Conservation (phyloP, 30 jellyfish, hydroid and myxozoan genomes). For the Phacellophora camtschatica region DNA sequence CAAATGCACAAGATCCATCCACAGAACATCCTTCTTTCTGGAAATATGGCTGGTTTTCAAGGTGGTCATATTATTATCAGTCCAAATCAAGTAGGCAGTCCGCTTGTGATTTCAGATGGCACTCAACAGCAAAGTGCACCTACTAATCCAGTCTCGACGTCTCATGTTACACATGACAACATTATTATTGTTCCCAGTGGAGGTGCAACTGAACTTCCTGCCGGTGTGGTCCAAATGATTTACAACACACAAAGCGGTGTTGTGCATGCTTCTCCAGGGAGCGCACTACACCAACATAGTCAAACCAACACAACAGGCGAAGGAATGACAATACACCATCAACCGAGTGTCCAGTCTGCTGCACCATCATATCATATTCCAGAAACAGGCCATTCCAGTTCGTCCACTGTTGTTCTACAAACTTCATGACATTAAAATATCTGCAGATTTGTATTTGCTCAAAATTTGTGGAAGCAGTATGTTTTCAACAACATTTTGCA, state of each 20-base stretch:
- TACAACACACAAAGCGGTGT: constrained; percentile 70
- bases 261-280: constrained; percentile 71
- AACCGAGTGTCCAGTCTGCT: constrained; percentile 22
- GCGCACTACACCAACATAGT: constrained; percentile 16
- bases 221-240: constrained; percentile 85
- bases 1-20: constrained; percentile 97
- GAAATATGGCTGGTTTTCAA: constrained; percentile 72
- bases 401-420: constrained; percentile 4
- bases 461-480: neutral
- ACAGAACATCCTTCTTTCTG: constrained; percentile 92
- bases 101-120: constrained; percentile 72
- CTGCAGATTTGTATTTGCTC: neutral
- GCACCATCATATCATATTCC: constrained; percentile 18
- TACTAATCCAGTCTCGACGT: neutral
- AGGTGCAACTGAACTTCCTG: constrained; percentile 48
- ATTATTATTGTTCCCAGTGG: constrained; percentile 71
- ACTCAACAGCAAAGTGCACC: constrained; percentile 15
- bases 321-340: constrained; percentile 56
- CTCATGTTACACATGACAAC: constrained; percentile 72
- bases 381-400: neutral
- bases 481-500: too few species aligned
- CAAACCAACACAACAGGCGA: constrained; percentile 9
- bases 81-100: constrained; percentile 51
- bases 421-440: neutral
- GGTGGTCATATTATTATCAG: constrained; percentile 83